Base-by-base conservation (phyloP, 2,113 vertebrate genomes). In the Scalopus aquaticus region DNA sequence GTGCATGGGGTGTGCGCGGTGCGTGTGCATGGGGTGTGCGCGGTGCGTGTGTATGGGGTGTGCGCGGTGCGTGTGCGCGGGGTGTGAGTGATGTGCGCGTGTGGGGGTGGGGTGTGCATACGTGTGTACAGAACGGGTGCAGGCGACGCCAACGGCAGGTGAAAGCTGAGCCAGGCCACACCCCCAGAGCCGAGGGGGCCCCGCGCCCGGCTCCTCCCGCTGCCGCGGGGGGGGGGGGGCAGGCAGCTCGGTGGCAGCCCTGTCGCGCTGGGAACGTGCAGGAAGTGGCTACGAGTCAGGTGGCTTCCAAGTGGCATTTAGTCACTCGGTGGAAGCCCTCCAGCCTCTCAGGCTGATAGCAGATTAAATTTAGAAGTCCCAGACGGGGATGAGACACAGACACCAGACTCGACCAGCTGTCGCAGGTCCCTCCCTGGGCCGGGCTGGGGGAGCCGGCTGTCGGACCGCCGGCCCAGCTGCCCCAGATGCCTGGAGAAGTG, bases 351-450 rank as follows among this genome's bases (percentile, higher is more conserved):
- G 89, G 96, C 91, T 94, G 97, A 97, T 81, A 95, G 97, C 91
- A 70, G 88, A 97, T 97, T 98, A 98, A 98, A 98, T 97, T 97
- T 98, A 97, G 97, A 95, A 81, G 95, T 69, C 93, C 97, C 89
- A 95, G 67, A 62, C 97, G 73, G 73, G 86, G 90, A 42, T 1
- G 88, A 88, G 79, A 81, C 89, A 94, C 89, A 94, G 96, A 96
- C 70, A 77, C 15, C 95, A 93, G 95, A 13, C 95, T 90, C 6
- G 16, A 90, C 58, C 96, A 93, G 98, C 96, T 97, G 97, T 24
- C 72, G 3, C 35, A 70, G 92, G 70, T 73, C 77, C 78, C 85
- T 74, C 78, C 89, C 60, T 87, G 58, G 86, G 81, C 17, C 2
- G 44, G 44, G 44, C 44, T 9, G 5, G 44, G 44, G 44, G n/a